These are phyloP conservation scores for Formicarius rufipectus DNA, from an alignment of 2,113 vertebrate species.

Conservation along the genomic window DNA sequence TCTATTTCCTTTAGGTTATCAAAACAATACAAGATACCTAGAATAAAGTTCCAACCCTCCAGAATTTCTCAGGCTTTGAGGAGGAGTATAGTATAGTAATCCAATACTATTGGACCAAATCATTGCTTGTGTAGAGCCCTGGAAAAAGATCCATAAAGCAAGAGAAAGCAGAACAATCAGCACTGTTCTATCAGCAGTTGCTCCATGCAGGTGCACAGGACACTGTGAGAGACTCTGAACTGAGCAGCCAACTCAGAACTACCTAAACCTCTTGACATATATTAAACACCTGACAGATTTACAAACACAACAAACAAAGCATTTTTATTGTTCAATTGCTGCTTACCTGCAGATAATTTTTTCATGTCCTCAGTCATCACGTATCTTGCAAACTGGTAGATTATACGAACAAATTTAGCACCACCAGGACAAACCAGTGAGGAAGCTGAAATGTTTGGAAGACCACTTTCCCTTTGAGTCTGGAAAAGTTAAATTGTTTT, in stretches of 20 bases:
- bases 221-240: neutral
- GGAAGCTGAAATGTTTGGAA: slow-evolving; percentile 79
- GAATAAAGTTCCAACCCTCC: neutral
- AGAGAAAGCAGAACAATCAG: neutral
- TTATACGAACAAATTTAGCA: slow-evolving; percentile 72
- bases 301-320: neutral
- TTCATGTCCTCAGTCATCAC: slow-evolving; percentile 78
- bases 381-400: slow-evolving; percentile 78
- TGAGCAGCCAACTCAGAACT: neutral
- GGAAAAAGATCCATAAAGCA: neutral
- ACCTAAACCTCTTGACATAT: neutral
- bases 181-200: neutral
- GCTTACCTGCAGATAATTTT: slow-evolving; percentile 76
- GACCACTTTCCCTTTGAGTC: slow-evolving; percentile 47
- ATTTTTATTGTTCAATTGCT: neutral
- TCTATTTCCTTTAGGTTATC: neutral
- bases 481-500: slow-evolving; percentile 46
- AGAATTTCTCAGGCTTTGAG: neutral
- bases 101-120: neutral
- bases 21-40: neutral
- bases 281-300: neutral
- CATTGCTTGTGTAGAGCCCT: neutral
- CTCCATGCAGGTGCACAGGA: neutral
- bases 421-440: slow-evolving; percentile 80
- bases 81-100: accelerated